These are phyloP conservation scores for Anastatus disparis DNA, from an alignment of 1,140 invertebrate genomes.

Conservation along the genomic window DNA sequence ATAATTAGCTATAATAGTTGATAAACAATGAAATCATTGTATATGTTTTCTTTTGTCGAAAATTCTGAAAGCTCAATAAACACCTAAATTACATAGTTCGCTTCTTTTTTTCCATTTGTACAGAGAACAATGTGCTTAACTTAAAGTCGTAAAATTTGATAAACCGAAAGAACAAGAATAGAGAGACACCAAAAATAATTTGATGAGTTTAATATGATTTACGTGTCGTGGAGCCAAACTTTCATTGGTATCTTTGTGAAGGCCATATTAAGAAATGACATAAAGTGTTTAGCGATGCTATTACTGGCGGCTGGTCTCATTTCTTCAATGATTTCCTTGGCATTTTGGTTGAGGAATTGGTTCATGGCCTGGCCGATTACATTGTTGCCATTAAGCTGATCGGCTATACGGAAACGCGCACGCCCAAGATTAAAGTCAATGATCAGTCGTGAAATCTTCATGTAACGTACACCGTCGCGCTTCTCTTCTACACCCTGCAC, in stretches of 20 bases:
- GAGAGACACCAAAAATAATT: no score
- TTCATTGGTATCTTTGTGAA: conserved; percentile 81
- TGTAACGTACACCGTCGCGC: conserved; percentile 71
- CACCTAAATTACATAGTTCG: no score
- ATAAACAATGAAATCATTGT: no score
- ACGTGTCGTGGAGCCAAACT: conserved; percentile 74
- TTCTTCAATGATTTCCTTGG: conserved; percentile 84
- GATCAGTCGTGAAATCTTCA: conserved; percentile 74
- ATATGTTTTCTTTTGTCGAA: no score
- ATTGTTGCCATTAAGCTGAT: conserved; percentile 78
- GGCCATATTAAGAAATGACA: conserved; percentile 79
- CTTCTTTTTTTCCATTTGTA: neutral
- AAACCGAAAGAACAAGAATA: neutral
- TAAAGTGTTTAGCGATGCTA: conserved; percentile 82
- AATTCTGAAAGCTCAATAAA: no score
- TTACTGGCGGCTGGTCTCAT: conserved; percentile 81
- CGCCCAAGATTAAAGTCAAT: conserved; percentile 78
- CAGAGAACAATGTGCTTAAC: neutral
- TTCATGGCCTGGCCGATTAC: conserved; percentile 85
- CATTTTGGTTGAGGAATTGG: conserved; percentile 86
- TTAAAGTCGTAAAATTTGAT: neutral
- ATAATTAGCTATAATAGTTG: no score
- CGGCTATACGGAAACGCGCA: conserved; percentile 76
- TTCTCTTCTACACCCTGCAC: conserved; percentile 76
- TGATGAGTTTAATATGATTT: no score